Evolutionary conservation across 2,797 vertebrate species (phyloP).

Genomic region (Cossypha polioptera): DNA sequence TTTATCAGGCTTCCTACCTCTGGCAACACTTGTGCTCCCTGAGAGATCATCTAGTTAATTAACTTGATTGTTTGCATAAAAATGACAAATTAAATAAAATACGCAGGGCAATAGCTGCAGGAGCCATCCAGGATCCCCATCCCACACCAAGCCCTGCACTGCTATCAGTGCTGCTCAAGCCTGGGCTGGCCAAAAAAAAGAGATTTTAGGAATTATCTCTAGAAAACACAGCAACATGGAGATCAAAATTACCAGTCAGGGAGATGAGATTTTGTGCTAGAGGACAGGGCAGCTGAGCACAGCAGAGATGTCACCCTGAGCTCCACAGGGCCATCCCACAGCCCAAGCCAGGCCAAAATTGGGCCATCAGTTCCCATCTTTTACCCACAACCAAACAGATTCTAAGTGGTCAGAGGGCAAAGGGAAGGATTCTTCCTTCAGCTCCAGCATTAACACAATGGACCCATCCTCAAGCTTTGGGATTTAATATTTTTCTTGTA

Average conservation of each 20-base stretch:
- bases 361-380: not conserved
- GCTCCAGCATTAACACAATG: fast-evolving
- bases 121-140: not conserved
- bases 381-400: not conserved
- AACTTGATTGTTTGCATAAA: not conserved
- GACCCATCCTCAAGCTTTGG: fast-evolving
- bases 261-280: fast-evolving
- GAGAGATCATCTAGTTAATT: not conserved
- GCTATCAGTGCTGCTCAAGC: not conserved
- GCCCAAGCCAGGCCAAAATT: not conserved
- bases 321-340: not conserved
- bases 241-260: not conserved
- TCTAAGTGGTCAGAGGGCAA: not conserved
- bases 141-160: not conserved
- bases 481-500: not conserved
- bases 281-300: not conserved
- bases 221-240: not conserved
- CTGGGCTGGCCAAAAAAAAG: not conserved
- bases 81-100: not conserved
- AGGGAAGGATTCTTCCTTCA: not conserved
- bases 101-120: not conserved
- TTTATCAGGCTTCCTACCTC: not conserved
- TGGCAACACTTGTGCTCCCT: not conserved
- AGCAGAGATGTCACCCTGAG: not conserved
- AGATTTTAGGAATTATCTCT: not conserved